Conservation (phyloP, 2,888 invertebrate species). For the Ypsolopha sequella region DNA sequence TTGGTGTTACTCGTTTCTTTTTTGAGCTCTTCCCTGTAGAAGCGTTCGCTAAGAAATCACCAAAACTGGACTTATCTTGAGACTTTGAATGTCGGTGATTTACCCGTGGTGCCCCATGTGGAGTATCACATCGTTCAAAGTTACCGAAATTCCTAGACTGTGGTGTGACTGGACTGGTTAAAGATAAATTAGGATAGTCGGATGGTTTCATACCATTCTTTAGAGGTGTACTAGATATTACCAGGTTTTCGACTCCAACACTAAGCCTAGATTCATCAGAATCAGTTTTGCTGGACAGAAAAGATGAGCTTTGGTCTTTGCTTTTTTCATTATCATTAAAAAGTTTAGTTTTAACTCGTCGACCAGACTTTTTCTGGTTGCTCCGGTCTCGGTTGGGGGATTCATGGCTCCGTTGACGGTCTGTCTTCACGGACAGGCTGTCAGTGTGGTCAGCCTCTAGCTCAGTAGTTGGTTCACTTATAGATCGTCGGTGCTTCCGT, state of each 20-base stretch:
- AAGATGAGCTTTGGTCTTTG: slow-evolving; percentile 18
- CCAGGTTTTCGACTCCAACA: slow-evolving; percentile 32
- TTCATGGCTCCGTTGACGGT: slow-evolving; percentile 32
- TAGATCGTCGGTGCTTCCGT: slow-evolving; percentile 44
- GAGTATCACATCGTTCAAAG: slow-evolving; percentile 48
- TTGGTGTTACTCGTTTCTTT: slow-evolving; percentile 32
- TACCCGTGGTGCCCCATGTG: slow-evolving; percentile 46
- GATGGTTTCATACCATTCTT: slow-evolving; percentile 37
- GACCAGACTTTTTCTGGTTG: slow-evolving; percentile 20
- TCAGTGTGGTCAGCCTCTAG: slow-evolving; percentile 29
- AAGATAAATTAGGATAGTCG: slow-evolving; percentile 29
- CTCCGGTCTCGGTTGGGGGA: slow-evolving; percentile 48
- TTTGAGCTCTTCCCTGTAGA: slow-evolving; percentile 31
- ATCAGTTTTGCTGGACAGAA: slow-evolving; percentile 20
- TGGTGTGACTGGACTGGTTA: slow-evolving; percentile 44
- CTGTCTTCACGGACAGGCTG: slow-evolving; percentile 30
- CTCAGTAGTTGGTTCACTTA: slow-evolving; percentile 52
- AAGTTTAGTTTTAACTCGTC: slow-evolving; percentile 52
- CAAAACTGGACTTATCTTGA: slow-evolving; percentile 48
- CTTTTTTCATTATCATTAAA: slow-evolving; percentile 43
- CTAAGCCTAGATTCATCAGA: slow-evolving; percentile 46
- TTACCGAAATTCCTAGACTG: slow-evolving; percentile 19
- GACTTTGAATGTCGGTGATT: slow-evolving; percentile 39
- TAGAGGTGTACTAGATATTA: slow-evolving; percentile 47
- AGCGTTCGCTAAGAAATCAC: slow-evolving; percentile 42